phyloP scores from a whole-genome alignment of 2,888 invertebrate genomes.

The Andrena dorsata region DNA sequence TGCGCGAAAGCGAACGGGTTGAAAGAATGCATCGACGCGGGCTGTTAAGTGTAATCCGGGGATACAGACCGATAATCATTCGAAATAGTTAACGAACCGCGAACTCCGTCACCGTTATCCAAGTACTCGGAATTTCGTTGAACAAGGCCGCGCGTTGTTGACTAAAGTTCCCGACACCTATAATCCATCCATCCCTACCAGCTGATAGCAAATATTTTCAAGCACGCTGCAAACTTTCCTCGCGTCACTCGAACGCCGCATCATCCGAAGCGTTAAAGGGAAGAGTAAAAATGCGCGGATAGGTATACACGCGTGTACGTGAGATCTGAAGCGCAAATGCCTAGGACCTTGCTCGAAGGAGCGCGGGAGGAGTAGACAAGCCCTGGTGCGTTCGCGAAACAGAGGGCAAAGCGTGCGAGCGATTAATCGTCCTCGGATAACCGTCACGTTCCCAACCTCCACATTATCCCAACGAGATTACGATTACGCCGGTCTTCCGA shows the following conservation, averaged over 20 bases:
- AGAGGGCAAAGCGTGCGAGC: conserved; percentile 37
- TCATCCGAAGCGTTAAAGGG: conserved; percentile 12
- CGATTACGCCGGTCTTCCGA: conserved; percentile 5
- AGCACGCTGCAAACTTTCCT: neutral
- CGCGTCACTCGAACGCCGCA: neutral
- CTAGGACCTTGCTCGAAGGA: conserved; percentile 21
- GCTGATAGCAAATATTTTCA: too few species aligned
- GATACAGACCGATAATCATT: neutral
- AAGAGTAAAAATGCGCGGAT: conserved; percentile 35
- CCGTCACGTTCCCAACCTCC: conserved; percentile 34
- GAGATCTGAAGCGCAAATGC: conserved; percentile 26
- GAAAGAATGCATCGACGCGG: neutral
- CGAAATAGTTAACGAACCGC: neutral
- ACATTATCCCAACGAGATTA: conserved; percentile 33
- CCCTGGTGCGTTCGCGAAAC: conserved; percentile 10
- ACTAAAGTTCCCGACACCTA: too few species aligned
- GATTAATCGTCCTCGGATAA: conserved; percentile 50
- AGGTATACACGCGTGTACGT: neutral
- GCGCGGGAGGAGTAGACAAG: conserved; percentile 3
- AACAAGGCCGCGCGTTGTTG: too few species aligned
- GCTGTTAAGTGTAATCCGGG: neutral
- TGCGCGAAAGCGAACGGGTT: conserved; percentile 27
- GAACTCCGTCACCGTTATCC: neutral
- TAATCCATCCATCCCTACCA: too few species aligned
- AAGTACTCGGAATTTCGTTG: too few species aligned